Conservation (phyloP, 37 sponge, comb jelly and placozoan genomes). For the Hormiphora californensis region DNA sequence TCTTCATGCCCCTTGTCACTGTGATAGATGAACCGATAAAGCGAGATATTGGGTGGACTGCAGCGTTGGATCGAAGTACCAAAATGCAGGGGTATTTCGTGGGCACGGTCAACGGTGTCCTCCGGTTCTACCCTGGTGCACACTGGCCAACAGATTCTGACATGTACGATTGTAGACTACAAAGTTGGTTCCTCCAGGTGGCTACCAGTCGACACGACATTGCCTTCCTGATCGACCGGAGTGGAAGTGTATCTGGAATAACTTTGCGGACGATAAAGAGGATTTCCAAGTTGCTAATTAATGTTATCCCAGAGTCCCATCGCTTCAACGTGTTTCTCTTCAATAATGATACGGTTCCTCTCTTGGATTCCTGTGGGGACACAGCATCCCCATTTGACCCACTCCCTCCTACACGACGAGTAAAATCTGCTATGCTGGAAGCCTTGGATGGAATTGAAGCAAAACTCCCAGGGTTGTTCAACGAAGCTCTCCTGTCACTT, state of each 20-base stretch:
- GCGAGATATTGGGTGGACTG: constrained; percentile 8
- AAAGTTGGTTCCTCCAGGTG: background rate
- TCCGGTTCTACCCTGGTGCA: constrained; percentile 41
- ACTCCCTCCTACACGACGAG: background rate
- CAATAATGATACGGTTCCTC: constrained; percentile 22
- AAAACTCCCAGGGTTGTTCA: background rate
- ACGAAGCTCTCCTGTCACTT: background rate
- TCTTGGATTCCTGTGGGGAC: background rate
- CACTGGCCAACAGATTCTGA: constrained; percentile 24
- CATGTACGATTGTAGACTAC: constrained; percentile 32
- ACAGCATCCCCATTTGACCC: no score
- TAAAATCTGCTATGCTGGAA: background rate
- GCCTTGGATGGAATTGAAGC: background rate
- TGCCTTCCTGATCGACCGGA: background rate
- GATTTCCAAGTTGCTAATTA: constrained; percentile 33
- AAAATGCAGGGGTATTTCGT: background rate
- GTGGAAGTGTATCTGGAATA: constrained; percentile 20
- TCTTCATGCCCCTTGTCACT: constrained; percentile 19
- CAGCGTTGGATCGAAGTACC: background rate
- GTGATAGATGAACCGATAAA: background rate
- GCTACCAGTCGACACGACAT: constrained; percentile 1
- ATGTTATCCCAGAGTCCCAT: background rate
- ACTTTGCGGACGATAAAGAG: constrained; percentile 25
- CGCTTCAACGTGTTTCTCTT: constrained; percentile 38
- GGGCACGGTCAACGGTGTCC: constrained; percentile 42